Evolutionary conservation across 2,113 vertebrate genomes (phyloP), one percentile per base, ranked within the genome.

Genomic region (Lycocorax pyrrhopterus): DNA sequence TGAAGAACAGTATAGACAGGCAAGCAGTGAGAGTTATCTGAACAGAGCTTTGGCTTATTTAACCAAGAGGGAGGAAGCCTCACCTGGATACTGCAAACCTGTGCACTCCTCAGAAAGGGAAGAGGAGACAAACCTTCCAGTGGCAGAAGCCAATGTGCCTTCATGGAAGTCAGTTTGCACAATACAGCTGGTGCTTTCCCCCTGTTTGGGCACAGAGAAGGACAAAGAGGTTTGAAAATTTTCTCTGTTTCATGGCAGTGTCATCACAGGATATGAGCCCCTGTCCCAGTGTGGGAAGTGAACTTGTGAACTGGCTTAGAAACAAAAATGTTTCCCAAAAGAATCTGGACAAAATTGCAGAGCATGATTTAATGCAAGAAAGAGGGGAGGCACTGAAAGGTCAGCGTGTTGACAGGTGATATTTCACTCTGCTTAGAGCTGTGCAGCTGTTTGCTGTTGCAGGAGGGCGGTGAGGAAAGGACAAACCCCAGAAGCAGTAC

Each of bases 401-500:
- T 87, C 69, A 82, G 23, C 0, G 0, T 66, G 64, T n/a, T 76
- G 86, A 43, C n/a, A 67, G 92, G 12, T 75, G 68, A 81, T 67
- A 83, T 73, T 63, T 96, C 78, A n/a, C 46, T 95, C 33, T 77
- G 66, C 91, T 93, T 12, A 25, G 13, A 85, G 72, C 73, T 72
- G 47, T 84, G 86, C 96, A 96, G 96, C 90, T 95, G 90, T 84
- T 92, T 79, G 83, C 79, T 89, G 64, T 9, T 95, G 93, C 29
- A 56, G 81, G 52, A 82, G 41, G 52, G 27, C 58, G 30, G 9
- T 55, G 73, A 15, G 39, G 52, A 33, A 22, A 58, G 68, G 53
- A 47, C 49, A 82, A 76, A 25, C 41, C 78, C 78, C 85, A 82
- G 33, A 1, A 71, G 77, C 7, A 52, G 19, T 64, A 1, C 1